Conservation (phyloP, 2,888 invertebrate species). For the Drosophila mettleri region DNA sequence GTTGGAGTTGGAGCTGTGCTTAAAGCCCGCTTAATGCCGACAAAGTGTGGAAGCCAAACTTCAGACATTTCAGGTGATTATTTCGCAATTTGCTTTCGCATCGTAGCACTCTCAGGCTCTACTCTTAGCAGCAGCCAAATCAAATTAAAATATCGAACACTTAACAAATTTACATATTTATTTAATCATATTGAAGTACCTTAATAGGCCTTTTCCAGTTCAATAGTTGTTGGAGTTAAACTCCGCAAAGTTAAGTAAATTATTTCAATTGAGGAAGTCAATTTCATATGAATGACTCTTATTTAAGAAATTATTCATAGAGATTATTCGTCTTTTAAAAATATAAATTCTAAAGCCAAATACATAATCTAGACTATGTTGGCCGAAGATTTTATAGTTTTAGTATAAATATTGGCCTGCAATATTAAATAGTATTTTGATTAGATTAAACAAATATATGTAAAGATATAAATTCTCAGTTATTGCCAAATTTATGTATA, state of each 20-base stretch:
- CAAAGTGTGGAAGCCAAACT: conserved; percentile 44
- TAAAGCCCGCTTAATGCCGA: conserved; percentile 33
- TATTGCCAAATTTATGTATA: no score
- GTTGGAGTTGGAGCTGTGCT: conserved; percentile 8
- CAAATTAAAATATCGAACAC: conserved; percentile 6
- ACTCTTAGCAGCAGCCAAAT: conserved; percentile 37
- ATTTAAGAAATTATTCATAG: no score
- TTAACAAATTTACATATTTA: conserved; percentile 17
- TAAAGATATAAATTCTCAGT: no score
- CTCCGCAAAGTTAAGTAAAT: not conserved
- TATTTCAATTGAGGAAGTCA: not conserved
- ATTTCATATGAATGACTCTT: not conserved
- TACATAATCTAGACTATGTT: no score
- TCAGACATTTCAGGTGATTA: conserved; percentile 45
- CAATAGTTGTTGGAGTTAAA: not conserved
- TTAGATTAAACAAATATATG: no score
- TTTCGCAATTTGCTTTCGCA: conserved; percentile 44
- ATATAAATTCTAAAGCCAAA: no score
- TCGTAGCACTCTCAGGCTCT: conserved; percentile 18
- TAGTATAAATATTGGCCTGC: no score
- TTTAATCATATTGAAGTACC: conserved; percentile 2
- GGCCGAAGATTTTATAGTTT: no score
- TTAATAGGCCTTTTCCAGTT: not conserved
- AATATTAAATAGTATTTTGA: no score
- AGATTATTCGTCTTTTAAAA: no score